These are phyloP conservation scores for Sporophila hypoxantha DNA, from an alignment of 2,113 vertebrate genomes.

Conservation along the genomic window DNA sequence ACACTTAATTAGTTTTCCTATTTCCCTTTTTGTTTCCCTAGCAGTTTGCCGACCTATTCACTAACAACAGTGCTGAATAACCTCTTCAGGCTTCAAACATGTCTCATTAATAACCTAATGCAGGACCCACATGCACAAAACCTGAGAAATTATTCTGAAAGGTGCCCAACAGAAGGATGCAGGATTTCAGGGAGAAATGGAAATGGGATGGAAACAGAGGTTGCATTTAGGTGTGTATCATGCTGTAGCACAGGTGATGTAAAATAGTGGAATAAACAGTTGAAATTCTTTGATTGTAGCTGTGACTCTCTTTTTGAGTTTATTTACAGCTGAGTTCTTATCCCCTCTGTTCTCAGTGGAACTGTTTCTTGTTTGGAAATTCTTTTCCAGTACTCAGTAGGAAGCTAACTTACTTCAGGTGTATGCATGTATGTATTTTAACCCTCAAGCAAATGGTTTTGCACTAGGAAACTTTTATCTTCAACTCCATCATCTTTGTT, in stretches of 20 bases:
- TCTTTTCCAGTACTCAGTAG: background rate
- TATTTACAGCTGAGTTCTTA: background rate
- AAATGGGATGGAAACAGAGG: background rate
- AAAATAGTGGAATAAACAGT: background rate
- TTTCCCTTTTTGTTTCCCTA: background rate
- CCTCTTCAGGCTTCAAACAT: background rate
- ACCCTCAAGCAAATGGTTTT: background rate
- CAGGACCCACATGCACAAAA: background rate
- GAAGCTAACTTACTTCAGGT: background rate
- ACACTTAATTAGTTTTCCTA: background rate
- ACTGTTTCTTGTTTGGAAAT: background rate
- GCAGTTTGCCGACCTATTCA: background rate
- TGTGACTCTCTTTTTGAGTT: fast-evolving
- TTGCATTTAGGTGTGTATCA: background rate
- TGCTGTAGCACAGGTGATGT: background rate
- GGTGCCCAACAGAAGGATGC: background rate
- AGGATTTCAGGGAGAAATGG: background rate
- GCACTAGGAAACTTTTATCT: background rate
- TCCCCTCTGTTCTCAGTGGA: background rate
- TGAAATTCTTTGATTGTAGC: background rate
- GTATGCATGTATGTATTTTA: background rate
- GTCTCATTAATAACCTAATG: background rate
- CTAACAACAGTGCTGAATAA: background rate
- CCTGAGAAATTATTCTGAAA: background rate
- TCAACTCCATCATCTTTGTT: background rate